A percentile compares a stretch with the other conserved stretches of the same genome.
These are phyloP conservation scores for Drosophila multiciliata DNA, from an alignment of 2,888 invertebrate genomes.

Conservation along the genomic window DNA sequence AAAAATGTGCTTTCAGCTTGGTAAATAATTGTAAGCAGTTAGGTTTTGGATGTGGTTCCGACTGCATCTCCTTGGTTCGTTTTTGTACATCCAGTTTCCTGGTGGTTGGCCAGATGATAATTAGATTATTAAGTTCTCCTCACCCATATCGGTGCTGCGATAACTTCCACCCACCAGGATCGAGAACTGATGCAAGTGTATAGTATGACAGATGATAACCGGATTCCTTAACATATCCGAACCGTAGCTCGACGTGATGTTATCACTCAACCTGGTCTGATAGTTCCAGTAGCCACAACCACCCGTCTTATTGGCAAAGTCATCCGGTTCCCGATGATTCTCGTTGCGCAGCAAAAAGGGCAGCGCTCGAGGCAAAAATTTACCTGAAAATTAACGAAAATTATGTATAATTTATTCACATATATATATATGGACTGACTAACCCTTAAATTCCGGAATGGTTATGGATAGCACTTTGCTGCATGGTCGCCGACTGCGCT, in stretches of 20 bases:
- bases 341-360: conserved; percentile 85
- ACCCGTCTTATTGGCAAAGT: conserved; percentile 41
- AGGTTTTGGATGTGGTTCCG: conserved; percentile 38
- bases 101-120: conserved; percentile 68
- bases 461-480: conserved; percentile 88
- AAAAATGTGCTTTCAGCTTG: no score
- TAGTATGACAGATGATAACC: conserved; percentile 86
- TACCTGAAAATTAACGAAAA: conserved; percentile 64
- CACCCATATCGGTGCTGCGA: conserved; percentile 74
- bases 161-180: conserved; percentile 85
- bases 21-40: no score
- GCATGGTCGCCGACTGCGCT: conserved; percentile 68
- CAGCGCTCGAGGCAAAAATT: conserved; percentile 85
- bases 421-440: conserved; percentile 9
- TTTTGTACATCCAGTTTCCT: conserved; percentile 40
- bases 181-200: conserved; percentile 88
- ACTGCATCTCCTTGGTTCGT: conserved; percentile 45
- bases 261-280: conserved; percentile 87
- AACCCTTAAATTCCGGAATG: conserved; percentile 86
- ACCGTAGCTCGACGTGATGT: conserved; percentile 82
- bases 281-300: conserved; percentile 88
- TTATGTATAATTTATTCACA: background rate
- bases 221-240: conserved; percentile 49
- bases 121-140: conserved; percentile 77
- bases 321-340: conserved; percentile 58